Evolutionary conservation across 2,113 vertebrate species (phyloP).

Genomic region (Microcebus jonahi): DNA sequence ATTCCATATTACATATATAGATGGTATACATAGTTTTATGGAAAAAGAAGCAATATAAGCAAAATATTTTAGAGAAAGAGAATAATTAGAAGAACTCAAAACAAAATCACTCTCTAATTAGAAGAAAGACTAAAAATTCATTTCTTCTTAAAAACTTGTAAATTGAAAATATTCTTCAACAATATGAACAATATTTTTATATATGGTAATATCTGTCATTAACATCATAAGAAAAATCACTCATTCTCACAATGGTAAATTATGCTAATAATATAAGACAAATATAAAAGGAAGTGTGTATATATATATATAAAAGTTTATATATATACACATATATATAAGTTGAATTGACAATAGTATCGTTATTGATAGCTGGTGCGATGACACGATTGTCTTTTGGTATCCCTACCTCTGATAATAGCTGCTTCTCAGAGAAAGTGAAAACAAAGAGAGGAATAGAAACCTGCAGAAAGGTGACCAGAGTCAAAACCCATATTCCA

Average conservation of each 20-base stretch:
- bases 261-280: neutral
- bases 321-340: no score
- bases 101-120: neutral
- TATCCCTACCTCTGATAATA: accelerated
- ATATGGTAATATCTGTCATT: neutral
- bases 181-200: neutral
- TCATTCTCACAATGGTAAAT: neutral
- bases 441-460: neutral
- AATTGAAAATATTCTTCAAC: neutral
- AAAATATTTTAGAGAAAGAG: neutral
- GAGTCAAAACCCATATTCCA: neutral
- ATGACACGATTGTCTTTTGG: neutral
- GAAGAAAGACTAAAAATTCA: neutral
- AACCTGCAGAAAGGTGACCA: neutral
- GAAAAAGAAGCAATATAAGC: neutral
- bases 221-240: neutral
- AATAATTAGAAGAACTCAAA: neutral
- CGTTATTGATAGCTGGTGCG: neutral
- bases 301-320: neutral
- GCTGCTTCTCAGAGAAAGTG: neutral
- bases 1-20: neutral
- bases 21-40: neutral
- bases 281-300: neutral
- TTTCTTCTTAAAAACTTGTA: neutral
- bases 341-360: neutral